Base-by-base conservation (phyloP, 2,113 vertebrate genomes). In the Pongo pygmaeus region DNA sequence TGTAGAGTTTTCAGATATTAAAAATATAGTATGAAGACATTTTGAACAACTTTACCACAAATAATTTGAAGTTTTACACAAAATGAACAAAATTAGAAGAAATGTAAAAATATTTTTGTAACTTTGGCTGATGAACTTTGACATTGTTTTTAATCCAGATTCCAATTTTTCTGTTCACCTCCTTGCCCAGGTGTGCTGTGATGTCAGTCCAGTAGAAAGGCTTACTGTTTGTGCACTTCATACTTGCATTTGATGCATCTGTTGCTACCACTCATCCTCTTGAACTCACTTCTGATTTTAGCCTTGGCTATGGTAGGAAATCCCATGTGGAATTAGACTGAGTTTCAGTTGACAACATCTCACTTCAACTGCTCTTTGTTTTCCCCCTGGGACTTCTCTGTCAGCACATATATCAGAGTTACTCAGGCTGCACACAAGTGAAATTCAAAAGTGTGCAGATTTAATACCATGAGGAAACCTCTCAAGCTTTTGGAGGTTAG, bases 361-460 rank as follows among this genome's bases (percentile, higher is more conserved):
- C 59, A 46, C 59, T 87, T 94, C 52, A 78, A 6, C 27, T 78
- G 4, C 38, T 52, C 43, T 94, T 86, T 8, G 46, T 57, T 75
- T 84, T 78, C 50, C 85, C 69, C 55, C 57, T 50, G 80, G 75
- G 85, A 79, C 27, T 50, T n/a, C n/a, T 83, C 75, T 93, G 59
- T 69, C 11, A 18, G 74, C 30, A 10, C 10, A 50, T 52, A 25
- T 64, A 40, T 85, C 52, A n/a, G 87, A 59, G 32, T 89, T 81
- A n/a, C 38, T 94, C n/a, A 64, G n/a, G 59, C 25, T n/a, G 43
- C 43, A 61, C 2, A 43, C 25, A 75, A 30, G 48, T 61, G n/a
- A 6, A 72, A 94, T 74, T 72, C 67, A 43, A 48, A 94, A 83
- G 30, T 43, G 30, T n/a, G 23, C 79, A 8, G 27, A 52, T 35